Base-by-base conservation (phyloP, 2,113 vertebrate genomes). In the Hemichromis elongatus region DNA sequence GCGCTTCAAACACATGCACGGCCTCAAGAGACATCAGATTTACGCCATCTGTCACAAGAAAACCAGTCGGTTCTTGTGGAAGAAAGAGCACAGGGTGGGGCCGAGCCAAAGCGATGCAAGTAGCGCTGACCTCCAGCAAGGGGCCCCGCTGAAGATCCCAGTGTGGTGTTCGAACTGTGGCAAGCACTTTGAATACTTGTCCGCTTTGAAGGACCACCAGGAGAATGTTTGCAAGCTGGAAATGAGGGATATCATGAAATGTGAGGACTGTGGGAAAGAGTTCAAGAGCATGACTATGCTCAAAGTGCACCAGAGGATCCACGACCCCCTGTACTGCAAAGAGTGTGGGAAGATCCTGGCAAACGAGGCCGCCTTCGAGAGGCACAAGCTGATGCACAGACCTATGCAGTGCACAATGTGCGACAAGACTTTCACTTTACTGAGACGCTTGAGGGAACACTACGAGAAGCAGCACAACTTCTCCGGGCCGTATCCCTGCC, bases 131-230 rank as follows among this genome's bases (percentile, higher is more conserved):
- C 1, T 24, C 2, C 87, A 90, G 1, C 89, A 89, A 28, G 90
- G 82, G 0, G 2, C 40, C 4, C 21, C 50, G 4, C 66, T 84
- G 4, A 94, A 91, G 45, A 90, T 93, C 11, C 92, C 93, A 0
- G 91, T 94, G 56, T 95, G 95, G 94, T 95, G 95, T 10, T 95
- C 94, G 0, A 95, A 95, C 86, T 95, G 95, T 10, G 94, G 94
- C 42, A 93, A 94, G 11, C 93, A 94, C 81, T 95, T 95, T 1
- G 94, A 95, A 13, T 90, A 93, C 56, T 89, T 86, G 13, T 86
- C 89, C 0, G 93, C 92, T 2, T 18, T 95, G 68, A 94, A 92
- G 88, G 93, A 95, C 80, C 95, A 95, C 84, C 95, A 95, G 53
- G 93, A 95, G 2, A 92, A 85, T 2, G 57, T 90, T 1, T 95